phyloP scores from a whole-genome alignment of 2,797 vertebrate species.

The Meriones psammophilus region DNA sequence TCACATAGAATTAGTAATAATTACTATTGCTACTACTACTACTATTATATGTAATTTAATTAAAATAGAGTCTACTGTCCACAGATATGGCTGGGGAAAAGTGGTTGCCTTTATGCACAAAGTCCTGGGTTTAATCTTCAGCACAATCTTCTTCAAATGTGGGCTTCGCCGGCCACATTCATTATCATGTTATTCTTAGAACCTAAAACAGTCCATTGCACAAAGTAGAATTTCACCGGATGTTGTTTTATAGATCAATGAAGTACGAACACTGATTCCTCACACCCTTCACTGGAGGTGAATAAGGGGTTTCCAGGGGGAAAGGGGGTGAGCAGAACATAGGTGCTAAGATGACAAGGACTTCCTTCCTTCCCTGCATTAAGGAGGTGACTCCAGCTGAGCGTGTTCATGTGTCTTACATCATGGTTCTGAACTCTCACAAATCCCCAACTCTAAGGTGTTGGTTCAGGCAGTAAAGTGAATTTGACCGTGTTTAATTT shows the following conservation, averaged over 20 bases:
- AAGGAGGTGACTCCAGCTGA: not conserved
- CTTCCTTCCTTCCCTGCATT: not conserved
- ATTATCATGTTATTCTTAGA: not conserved
- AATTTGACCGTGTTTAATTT: conserved; percentile 38
- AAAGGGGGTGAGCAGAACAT: not conserved
- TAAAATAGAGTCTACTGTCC: not conserved
- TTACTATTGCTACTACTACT: not conserved
- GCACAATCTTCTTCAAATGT: not conserved
- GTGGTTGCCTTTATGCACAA: not conserved
- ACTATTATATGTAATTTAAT: not conserved
- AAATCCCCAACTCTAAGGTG: conserved; percentile 18
- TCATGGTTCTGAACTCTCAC: conserved; percentile 35
- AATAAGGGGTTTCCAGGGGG: not conserved
- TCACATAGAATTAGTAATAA: not conserved
- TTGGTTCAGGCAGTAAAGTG: not conserved
- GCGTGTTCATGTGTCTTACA: not conserved
- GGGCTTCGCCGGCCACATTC: not conserved
- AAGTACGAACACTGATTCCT: not conserved
- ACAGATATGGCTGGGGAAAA: not conserved
- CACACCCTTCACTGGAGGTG: not conserved
- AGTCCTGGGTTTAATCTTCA: not conserved
- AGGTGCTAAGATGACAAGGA: not conserved
- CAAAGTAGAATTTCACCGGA: not conserved
- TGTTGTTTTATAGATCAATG: conserved; percentile 1
- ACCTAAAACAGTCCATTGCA: not conserved